These are phyloP conservation scores for Rattus norvegicus DNA, from an alignment of 2,113 vertebrate genomes.

Conservation along the genomic window DNA sequence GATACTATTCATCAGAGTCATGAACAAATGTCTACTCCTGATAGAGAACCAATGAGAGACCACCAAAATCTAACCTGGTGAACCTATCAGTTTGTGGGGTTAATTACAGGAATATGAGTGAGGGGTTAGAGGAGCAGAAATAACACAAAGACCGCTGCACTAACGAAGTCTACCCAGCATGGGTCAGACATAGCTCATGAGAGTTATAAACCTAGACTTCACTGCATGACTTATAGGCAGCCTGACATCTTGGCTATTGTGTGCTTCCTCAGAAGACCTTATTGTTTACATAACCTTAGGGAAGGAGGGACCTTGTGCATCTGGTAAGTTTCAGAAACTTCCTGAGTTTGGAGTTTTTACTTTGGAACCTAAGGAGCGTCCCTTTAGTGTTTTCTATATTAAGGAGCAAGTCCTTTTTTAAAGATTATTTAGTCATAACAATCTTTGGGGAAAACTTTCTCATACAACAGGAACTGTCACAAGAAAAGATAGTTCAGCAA, in stretches of 20 bases:
- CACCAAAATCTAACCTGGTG: not conserved
- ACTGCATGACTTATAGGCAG: not conserved
- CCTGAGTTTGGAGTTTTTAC: not conserved
- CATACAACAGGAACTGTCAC: not conserved
- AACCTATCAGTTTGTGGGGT: not conserved
- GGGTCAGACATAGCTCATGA: not conserved
- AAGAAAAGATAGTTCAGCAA: not conserved
- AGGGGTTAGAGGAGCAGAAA: not conserved
- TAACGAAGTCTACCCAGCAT: not conserved
- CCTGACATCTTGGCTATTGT: not conserved
- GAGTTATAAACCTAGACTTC: too few species aligned
- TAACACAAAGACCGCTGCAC: not conserved
- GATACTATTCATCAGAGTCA: not conserved
- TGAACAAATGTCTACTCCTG: not conserved
- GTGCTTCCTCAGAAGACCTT: not conserved
- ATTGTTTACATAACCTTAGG: not conserved
- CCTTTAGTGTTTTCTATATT: not conserved
- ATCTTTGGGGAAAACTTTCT: not conserved
- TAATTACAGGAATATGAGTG: not conserved
- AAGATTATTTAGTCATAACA: not conserved
- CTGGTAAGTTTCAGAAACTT: not conserved
- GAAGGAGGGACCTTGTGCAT: not conserved
- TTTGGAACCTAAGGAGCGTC: not conserved
- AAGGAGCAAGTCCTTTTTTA: not conserved
- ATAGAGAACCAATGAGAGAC: not conserved